Conservation (phyloP, 2,888 invertebrate genomes). For the Ganaspis brasiliensis region DNA sequence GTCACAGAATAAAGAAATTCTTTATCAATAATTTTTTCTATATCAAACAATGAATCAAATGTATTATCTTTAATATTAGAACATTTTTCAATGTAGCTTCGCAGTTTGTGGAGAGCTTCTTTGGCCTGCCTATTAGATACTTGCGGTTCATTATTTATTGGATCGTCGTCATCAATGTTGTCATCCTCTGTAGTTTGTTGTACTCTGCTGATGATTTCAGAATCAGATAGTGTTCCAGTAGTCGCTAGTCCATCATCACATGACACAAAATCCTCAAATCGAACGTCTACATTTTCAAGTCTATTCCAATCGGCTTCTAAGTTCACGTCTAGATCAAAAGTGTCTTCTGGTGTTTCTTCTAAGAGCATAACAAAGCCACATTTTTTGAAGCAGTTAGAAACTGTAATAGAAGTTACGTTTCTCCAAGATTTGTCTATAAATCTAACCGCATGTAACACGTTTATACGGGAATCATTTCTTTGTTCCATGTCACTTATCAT, state of each 20-base stretch:
- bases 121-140: background rate
- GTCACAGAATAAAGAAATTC: background rate
- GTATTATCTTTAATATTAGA: background rate
- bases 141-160: background rate
- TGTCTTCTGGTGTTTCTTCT: background rate
- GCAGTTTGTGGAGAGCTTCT: background rate
- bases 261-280: slow-evolving; percentile 11
- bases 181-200: background rate
- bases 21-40: background rate
- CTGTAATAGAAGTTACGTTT: slow-evolving; percentile 61
- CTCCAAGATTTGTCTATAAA: slow-evolving; percentile 61
- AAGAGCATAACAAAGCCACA: slow-evolving; percentile 55
- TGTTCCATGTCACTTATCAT: slow-evolving; percentile 15
- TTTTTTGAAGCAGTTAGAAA: slow-evolving; percentile 66
- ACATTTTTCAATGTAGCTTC: slow-evolving; percentile 1
- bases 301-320: slow-evolving; percentile 10
- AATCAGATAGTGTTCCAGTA: slow-evolving; percentile 9
- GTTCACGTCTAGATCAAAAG: background rate
- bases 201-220: background rate
- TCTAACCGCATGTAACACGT: slow-evolving; percentile 32
- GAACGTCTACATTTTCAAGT: slow-evolving; percentile 10
- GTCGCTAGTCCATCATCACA: background rate
- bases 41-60: background rate
- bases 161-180: background rate
- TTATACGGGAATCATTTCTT: background rate